Base-by-base conservation (phyloP, 2,113 vertebrate species). In the Engystomops pustulosus region DNA sequence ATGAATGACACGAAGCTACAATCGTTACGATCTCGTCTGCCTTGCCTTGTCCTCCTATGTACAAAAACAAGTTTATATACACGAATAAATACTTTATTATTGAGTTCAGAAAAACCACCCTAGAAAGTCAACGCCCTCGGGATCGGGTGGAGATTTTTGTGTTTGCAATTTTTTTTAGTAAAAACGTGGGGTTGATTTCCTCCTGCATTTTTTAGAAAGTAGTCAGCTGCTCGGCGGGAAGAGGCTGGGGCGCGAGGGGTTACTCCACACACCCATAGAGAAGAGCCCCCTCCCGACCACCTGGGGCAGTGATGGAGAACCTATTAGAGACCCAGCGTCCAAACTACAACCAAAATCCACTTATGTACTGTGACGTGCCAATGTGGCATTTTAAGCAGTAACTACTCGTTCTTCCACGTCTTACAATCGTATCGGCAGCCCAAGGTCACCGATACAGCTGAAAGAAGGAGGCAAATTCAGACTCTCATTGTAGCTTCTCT, bases 41-140 rank as follows among this genome's bases (percentile, higher is more conserved):
- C 53, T 83, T 51, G 12, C 80, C 44, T 1, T 65, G 15, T 76
- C 81, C 71, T 25, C 25, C 58, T 83, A 76, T 83, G 34, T 83
- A 83, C 58, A 83, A 83, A 83, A 83, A 83, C 58, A 72, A 1
- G 7, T 67, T 67, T 75, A 83, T 83, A 83, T 83, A 83, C 81
- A 83, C 49, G 41, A 74, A 76, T 83, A 83, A 65, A 83, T 83
- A 67, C 38, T 44, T 65, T n/a, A 9, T 25, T 76, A 49, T 75
- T 67, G 67, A 34, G 51, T 65, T 65, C 81, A 75, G 70, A 70
- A 83, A 82, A 83, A 74, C 23, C 3, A 25, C 44, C 55, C 71
- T 67, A 83, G 12, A 82, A 83, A 45, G 67, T 51, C 8, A 27
- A 15, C 15, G n/a, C 17, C 14, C 23, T 20, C 1, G 32, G n/a